Evolutionary conservation across 2,888 invertebrate species (phyloP).

Genomic region (Mamestra brassicae): DNA sequence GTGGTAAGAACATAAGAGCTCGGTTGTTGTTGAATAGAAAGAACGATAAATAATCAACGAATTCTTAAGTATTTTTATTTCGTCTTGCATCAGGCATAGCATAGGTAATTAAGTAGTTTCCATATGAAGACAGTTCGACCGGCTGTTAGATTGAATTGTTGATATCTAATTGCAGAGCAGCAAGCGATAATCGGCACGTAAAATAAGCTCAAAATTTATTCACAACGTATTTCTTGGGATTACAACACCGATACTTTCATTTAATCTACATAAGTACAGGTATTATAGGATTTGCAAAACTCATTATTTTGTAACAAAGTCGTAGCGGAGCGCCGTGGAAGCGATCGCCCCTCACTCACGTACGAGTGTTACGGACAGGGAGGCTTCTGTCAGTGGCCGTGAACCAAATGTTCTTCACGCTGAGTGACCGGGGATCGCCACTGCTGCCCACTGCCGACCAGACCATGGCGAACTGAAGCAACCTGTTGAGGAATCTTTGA

Average conservation of each 20-base stretch:
- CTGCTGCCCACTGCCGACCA: conserved; percentile 73
- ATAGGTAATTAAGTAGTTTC: neutral
- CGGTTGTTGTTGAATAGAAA: neutral
- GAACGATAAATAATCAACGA: neutral
- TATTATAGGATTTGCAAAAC: conserved; percentile 61
- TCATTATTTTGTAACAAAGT: conserved; percentile 64
- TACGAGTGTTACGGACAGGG: conserved; percentile 56
- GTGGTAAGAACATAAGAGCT: neutral
- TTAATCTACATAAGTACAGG: conserved; percentile 62
- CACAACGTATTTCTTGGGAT: conserved; percentile 45
- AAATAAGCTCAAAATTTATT: conserved; percentile 34
- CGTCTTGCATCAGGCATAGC: neutral
- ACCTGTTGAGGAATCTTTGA: conserved; percentile 79
- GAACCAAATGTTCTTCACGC: conserved; percentile 87
- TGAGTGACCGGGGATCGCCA: conserved; percentile 70
- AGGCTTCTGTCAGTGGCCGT: conserved; percentile 75
- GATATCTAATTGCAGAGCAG: conserved; percentile 14
- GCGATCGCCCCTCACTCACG: conserved; percentile 64
- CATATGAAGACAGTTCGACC: neutral
- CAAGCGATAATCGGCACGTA: conserved; percentile 11
- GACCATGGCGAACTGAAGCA: conserved; percentile 76
- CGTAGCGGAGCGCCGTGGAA: conserved; percentile 35
- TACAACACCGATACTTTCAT: conserved; percentile 62
- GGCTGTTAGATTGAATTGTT: neutral
- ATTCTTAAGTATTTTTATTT: too few species aligned